Base-by-base conservation (phyloP, 2,113 vertebrate genomes). In the Rhinolophus sinicus region DNA sequence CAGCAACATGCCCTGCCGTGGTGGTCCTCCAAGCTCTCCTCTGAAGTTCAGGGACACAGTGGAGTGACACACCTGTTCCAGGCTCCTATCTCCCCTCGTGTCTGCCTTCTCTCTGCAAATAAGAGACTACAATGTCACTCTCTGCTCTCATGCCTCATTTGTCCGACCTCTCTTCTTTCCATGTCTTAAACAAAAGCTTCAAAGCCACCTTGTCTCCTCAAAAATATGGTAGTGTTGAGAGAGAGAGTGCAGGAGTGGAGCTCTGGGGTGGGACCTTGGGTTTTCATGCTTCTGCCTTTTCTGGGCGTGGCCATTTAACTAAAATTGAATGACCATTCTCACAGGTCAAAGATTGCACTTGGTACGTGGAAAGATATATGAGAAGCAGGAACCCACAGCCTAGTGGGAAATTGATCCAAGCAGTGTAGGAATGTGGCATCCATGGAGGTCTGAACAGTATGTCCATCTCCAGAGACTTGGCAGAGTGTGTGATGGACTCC, bases 391-490 rank as follows among this genome's bases (percentile, higher is more conserved):
- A 56, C 14, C 15, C 56, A 40, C 8, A 38, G 10, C 44, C 3
- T 1, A 24, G 24, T 1, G 22, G 44, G 18, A 80, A 6, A 47
- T 10, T 11, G 14, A 78, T 22, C 13, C 15, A 60, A 22, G 35
- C 38, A 44, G 13, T 4, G 19, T 21, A 12, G 26, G 7, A 2
- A 28, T 33, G 4, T 9, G 33, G 11, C 10, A 18, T 21, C 2
- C 5, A 1, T 35, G 38, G 22, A 3, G 3, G 16, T 28, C 35
- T 13, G 40, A 22, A 14, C 1, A 7, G 0, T 2, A 19, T 5
- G 13, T 9, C 44, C 1, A 5, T 8, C 40, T 76, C 89, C 13
- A 24, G 73, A 77, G 62, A 64, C 21, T 30, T 0, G 1, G 12
- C 47, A 50, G 47, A 50, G 47, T 50, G 47, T 50, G 9, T 50